Conservation (phyloP, 1,140 invertebrate species). For the Sycobia sp. region DNA sequence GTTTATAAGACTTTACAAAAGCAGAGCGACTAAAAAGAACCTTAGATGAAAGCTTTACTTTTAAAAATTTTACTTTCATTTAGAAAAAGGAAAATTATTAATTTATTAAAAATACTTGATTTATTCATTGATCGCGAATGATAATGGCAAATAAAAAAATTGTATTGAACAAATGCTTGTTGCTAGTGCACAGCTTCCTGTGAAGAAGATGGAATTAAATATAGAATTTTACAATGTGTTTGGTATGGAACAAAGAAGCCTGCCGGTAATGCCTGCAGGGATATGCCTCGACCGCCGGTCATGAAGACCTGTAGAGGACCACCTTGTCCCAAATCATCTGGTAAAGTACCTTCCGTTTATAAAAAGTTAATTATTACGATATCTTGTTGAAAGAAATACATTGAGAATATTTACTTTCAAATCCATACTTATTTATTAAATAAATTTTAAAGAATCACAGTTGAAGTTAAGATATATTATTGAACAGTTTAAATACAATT, state of each 20-base stretch:
- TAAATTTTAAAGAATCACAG: no score
- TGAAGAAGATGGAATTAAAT: constrained; percentile 75
- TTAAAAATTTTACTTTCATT: constrained; percentile 28
- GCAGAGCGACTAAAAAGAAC: not conserved
- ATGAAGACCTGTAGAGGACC: constrained; percentile 76
- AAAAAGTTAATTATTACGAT: constrained; percentile 15
- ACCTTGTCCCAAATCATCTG: constrained; percentile 63
- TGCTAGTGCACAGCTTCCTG: constrained; percentile 79
- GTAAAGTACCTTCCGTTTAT: constrained; percentile 41
- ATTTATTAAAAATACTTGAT: no score
- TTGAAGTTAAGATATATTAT: no score
- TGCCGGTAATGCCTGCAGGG: constrained; percentile 80
- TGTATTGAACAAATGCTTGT: not conserved
- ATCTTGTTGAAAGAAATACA: not conserved
- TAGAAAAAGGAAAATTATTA: no score
- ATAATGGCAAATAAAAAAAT: not conserved
- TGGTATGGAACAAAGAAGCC: constrained; percentile 83
- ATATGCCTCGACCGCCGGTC: constrained; percentile 74
- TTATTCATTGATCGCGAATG: no score
- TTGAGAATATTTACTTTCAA: no score
- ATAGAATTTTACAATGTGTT: constrained; percentile 84
- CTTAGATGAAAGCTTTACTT: not conserved
- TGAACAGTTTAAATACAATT: no score
- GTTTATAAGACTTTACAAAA: no score
- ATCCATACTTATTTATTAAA: no score